Evolutionary conservation across 1,140 invertebrate genomes (phyloP), one percentile per base, ranked within the genome.

Genomic region (Drosophila sulfurigaster): DNA sequence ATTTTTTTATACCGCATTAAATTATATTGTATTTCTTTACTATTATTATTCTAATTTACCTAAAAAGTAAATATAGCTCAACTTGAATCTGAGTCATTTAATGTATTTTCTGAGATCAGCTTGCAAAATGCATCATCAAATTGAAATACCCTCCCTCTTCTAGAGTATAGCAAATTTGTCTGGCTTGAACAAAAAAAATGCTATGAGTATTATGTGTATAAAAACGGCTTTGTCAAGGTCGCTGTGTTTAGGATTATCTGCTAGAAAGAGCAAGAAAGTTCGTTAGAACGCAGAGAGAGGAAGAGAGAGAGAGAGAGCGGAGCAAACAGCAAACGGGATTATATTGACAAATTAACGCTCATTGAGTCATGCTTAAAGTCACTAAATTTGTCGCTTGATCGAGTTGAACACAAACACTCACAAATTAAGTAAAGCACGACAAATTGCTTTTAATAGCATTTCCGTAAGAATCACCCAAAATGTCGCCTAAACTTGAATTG

Each of bases 151-250:
- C 2, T 38, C 10, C 0, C 8, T 10, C 7, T 38, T 3, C 5
- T 7, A 38, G 35, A 8, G 35, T 38, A 38, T 38, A 10, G 3
- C 35, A 38, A 38, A 38, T 16, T 16, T 16, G 45, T 48, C 15
- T 48, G 45, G 65, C 41, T 51, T 56, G 49, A 32, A 4, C 3
- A 25, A 25, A 25, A 25, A 57, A 38, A 46, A 54, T 60, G 35
- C 38, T 66, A 58, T 52, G 28, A 54, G 38, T 66, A 15, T 52
- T 38, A 68, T 32, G 41, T 52, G n/a, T 70, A 45, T 58, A 75
- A 20, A 75, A 49, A 32, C 15, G 72, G 60, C 72, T 70, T 66
- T 78, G 76, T 62, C 76, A 78, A 78, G 76, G 76, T 75, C 67
- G 62, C 60, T 65, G 49, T 16, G 38, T 49, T 66, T 46, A 38